phyloP scores from a whole-genome alignment of 1,140 invertebrate genomes.

The Delia radicum region DNA sequence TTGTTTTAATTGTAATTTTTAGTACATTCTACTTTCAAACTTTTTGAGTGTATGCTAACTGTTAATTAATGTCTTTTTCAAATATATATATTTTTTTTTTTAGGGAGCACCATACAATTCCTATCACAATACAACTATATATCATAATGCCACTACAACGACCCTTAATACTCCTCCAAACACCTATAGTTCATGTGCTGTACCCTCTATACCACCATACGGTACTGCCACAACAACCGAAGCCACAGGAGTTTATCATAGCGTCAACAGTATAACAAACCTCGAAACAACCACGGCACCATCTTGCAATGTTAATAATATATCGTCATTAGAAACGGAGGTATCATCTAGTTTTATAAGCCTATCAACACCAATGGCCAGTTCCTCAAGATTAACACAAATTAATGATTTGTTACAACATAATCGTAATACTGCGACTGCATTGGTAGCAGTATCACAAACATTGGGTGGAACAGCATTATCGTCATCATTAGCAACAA shows the following conservation, averaged over 20 bases:
- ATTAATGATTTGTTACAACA: slow-evolving; percentile 53
- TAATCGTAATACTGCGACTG: slow-evolving; percentile 49
- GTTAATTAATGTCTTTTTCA: background rate
- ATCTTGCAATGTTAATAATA: background rate
- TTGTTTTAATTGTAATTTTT: too few relatives aligned
- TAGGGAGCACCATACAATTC: slow-evolving; percentile 25
- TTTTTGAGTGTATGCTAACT: too few relatives aligned
- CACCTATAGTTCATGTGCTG: slow-evolving; percentile 46
- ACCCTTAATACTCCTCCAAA: slow-evolving; percentile 12
- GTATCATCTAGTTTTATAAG: slow-evolving; percentile 42
- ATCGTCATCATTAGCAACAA: too few relatives aligned
- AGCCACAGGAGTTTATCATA: slow-evolving; percentile 43
- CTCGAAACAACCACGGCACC: slow-evolving; percentile 10
- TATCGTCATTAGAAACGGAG: slow-evolving; percentile 27
- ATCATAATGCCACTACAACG: background rate
- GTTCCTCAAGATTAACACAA: slow-evolving; percentile 49
- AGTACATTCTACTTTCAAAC: too few relatives aligned
- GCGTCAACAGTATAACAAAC: background rate
- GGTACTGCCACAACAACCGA: slow-evolving; percentile 48
- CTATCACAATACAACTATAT: slow-evolving; percentile 18
- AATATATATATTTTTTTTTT: background rate
- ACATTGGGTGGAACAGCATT: background rate
- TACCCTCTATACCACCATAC: slow-evolving; percentile 47
- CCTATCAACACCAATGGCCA: slow-evolving; percentile 42
- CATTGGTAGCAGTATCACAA: slow-evolving; percentile 45